Conservation (phyloP, 2,888 invertebrate genomes). For the Strigamia crassipes region DNA sequence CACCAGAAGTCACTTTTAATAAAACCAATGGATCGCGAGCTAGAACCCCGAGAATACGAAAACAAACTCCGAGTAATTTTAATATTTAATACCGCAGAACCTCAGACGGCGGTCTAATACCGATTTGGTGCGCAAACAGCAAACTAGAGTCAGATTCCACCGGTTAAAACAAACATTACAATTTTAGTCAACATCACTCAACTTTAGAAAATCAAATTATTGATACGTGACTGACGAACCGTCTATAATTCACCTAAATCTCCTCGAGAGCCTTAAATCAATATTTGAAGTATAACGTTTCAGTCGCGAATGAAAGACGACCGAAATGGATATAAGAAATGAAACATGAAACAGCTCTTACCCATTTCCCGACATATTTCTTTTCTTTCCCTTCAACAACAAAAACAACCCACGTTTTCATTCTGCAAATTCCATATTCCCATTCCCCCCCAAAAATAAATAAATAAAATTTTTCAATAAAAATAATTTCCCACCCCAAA, state of each 20-base stretch:
- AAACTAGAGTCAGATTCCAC: no score
- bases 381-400: neutral
- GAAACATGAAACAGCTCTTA: neutral
- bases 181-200: no score
- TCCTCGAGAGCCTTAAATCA: neutral
- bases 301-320: neutral
- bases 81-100: no score
- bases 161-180: no score
- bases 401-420: neutral
- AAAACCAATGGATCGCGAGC: no score
- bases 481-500: neutral
- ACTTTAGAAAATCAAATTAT: no score
- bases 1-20: no score
- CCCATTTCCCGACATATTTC: neutral
- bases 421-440: constrained; percentile 13
- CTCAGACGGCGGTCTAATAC: no score
- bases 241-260: neutral
- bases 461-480: neutral
- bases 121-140: no score
- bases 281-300: neutral
- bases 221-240: neutral
- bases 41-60: no score
- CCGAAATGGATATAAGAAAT: neutral
- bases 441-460: neutral
- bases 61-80: no score